phyloP scores from a whole-genome alignment of 2,888 invertebrate species.

The Dorcus hopei region DNA sequence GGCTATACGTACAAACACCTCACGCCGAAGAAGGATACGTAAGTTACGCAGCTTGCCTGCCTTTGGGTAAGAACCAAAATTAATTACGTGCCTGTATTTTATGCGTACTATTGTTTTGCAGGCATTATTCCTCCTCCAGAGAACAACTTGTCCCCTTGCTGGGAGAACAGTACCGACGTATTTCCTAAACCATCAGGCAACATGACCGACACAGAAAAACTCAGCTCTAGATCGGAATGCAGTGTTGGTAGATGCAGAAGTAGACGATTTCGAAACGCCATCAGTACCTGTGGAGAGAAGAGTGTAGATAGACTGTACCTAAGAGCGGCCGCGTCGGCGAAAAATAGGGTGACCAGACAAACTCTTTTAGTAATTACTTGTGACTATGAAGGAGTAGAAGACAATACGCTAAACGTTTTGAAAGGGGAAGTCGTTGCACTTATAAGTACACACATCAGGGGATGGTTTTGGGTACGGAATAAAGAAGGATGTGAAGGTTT shows the following conservation, averaged over 20 bases:
- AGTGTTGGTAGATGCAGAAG: constrained; percentile 54
- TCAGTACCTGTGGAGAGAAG: constrained; percentile 61
- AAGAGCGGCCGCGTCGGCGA: constrained; percentile 58
- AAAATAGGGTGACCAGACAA: constrained; percentile 53
- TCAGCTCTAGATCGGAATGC: constrained; percentile 64
- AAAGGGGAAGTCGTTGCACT: constrained; percentile 76
- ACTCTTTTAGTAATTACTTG: constrained; percentile 68
- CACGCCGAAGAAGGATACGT: constrained; percentile 84
- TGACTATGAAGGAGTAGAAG: constrained; percentile 61
- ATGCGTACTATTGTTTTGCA: constrained; percentile 10
- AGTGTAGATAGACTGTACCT: constrained; percentile 72
- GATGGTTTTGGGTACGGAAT: constrained; percentile 76
- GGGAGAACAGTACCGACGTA: constrained; percentile 79
- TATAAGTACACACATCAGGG: constrained; percentile 55
- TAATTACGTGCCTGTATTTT: too few relatives aligned
- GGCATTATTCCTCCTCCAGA: constrained; percentile 50
- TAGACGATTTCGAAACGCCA: constrained; percentile 39
- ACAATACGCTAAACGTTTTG: constrained; percentile 60
- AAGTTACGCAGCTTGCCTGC: constrained; percentile 71
- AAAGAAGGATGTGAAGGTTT: constrained; percentile 70
- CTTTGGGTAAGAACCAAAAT: constrained; percentile 56
- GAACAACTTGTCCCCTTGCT: constrained; percentile 65
- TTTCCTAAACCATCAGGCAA: constrained; percentile 80
- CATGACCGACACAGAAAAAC: constrained; percentile 75
- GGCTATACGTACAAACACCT: constrained; percentile 83